Base-by-base conservation (phyloP, 2,113 vertebrate species). In the Physeter macrocephalus region DNA sequence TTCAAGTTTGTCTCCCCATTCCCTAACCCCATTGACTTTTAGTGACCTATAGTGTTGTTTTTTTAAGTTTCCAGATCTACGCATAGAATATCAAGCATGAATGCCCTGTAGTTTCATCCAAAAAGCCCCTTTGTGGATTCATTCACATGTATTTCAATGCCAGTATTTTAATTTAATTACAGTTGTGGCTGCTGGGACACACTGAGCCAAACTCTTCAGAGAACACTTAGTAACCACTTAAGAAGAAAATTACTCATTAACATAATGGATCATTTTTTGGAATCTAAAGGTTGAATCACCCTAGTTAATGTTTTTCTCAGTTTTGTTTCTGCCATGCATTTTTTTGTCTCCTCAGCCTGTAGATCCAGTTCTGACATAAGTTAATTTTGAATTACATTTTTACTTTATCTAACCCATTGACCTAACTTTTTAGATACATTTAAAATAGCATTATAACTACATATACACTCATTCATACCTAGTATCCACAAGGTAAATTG, bases 351-450 rank as follows among this genome's bases (percentile, higher is more conserved):
- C 62, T 94, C 12, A 74, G 23, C 81, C 36, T 43, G 3, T 75
- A 59, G 13, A 83, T 97, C 84, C 23, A 23, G 3, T 96, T 86
- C 61, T 59, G 20, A 87, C 17, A 29, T 27, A 72, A 90, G 10
- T 94, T 74, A 67, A 34, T 69, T 71, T 94, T 75, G 39, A 80
- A 92, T 96, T 72, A 31, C 4, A 91, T 84, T 89, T 96, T 94
- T 85, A 57, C 21, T 74, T 89, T 71, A n/a, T 36, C 25, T 80
- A 92, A 90, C 21, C 12, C 74, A 8, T 74, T 75, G 13, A 78
- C 14, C 39, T 64, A 31, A 69, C 46, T 77, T 91, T 52, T 21
- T 71, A 95, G 39, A 25, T 66, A 43, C 14, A 46, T 62, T 93
- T 97, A 71, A 92, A 96, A 95, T 61, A 82, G 67, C 31, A 46